Evolutionary conservation across 1,140 invertebrate species (phyloP), one percentile per base, ranked within the genome.

Genomic region (Augochlora pura): DNA sequence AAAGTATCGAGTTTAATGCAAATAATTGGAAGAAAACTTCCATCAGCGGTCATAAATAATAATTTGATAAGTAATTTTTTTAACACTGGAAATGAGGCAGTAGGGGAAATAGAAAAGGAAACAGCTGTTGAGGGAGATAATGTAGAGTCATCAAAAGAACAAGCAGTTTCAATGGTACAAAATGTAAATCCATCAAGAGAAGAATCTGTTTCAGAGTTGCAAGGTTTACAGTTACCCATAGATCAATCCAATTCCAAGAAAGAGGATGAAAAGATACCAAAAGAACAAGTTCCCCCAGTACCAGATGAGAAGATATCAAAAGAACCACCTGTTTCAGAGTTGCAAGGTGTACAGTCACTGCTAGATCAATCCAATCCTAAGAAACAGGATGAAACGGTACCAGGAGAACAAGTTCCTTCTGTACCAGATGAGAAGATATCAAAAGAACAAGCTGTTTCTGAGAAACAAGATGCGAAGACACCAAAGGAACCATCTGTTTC

Each of bases 1-100:
- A 23, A 79, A 54, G 7, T n/a, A 66, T 32, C 73, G 72, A 54
- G 71, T 71, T 49, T 52, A 62, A 21, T 70, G 39, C 8, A 74
- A 9, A 21, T 67, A 39, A 27, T 8, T 32, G 49, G 38, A 18
- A 0, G 64, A 39, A 46, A 63, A 0, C 16, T 42, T 39, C 63
- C 62, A 64, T 10, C 49, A 21, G 16, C 59, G 12, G 18, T 73
- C 12, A 21, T 18, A 72, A 65, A 14, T 64, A 12, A 16, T 59
- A 52, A 39, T n/a, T 9, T 57, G 3, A 54, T 32, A 9, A n/a
- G 10, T 68, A 10, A 54, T 69, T 9, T n/a, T 25, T 23, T 16
- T 63, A n/a, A 46, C 0, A 0, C 42, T 0, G 9, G 0, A 46
- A 10, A 14, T 12, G 42, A 46, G 42, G 42, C 10, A 12, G 18